Evolutionary conservation across 2,113 vertebrate genomes (phyloP).

Genomic region (Eleginops maclovinus): DNA sequence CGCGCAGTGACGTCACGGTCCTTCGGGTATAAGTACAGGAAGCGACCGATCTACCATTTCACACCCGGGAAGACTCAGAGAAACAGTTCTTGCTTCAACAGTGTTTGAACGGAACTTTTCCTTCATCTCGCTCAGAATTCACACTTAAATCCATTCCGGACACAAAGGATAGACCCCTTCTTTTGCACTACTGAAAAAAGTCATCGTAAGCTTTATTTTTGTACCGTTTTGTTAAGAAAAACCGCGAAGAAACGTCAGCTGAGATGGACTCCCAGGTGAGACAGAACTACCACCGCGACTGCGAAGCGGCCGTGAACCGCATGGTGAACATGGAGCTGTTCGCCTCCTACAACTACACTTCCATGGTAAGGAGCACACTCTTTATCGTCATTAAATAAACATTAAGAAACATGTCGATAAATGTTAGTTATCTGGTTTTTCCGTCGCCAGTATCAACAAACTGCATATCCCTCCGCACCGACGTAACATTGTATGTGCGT

Average conservation of each 20-base stretch:
- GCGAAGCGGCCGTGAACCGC: slow-evolving; percentile 85
- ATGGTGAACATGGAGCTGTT: slow-evolving; percentile 89
- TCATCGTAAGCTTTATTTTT: slow-evolving; percentile 57
- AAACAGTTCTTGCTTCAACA: slow-evolving; percentile 88
- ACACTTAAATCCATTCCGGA: background rate
- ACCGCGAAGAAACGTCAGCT: slow-evolving; percentile 22
- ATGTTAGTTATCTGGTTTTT: no score
- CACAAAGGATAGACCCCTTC: fast-evolving
- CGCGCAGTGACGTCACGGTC: background rate
- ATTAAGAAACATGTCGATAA: no score
- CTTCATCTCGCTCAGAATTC: background rate
- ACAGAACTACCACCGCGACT: slow-evolving; percentile 89
- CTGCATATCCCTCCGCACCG: no score
- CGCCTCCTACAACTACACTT: slow-evolving; percentile 87
- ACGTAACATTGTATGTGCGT: no score
- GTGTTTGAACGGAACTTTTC: slow-evolving; percentile 89
- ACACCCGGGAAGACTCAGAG: background rate
- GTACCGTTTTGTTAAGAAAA: slow-evolving; percentile 67
- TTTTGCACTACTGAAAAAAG: slow-evolving; percentile 8
- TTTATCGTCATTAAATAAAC: no score
- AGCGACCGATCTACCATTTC: fast-evolving
- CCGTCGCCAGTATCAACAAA: no score
- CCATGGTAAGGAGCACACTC: slow-evolving; percentile 82
- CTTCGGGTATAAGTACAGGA: slow-evolving; percentile 57
- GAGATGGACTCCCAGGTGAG: slow-evolving; percentile 85